Base-by-base conservation (phyloP, 2,888 invertebrate genomes). In the Andrena haemorrhoa region DNA sequence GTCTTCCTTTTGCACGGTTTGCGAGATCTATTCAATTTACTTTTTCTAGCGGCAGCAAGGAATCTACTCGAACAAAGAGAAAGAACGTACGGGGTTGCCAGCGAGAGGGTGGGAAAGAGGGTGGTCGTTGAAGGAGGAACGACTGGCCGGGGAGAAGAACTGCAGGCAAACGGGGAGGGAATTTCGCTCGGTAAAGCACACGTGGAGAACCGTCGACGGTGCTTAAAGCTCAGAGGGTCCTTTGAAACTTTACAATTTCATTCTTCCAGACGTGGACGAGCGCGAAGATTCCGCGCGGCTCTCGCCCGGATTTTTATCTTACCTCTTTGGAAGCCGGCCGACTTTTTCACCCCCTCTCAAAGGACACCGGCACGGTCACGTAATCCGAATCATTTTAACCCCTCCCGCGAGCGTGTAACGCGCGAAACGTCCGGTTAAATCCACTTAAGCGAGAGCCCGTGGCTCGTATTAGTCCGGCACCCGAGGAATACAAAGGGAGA, bases 161-260 rank as follows among this genome's bases (percentile, higher is more conserved):
- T 63, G 80, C 58, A 51, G 69, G 77, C 31, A 63, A 63, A 73
- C n/a, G 65, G 75, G 71, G 69, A 35, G 75, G 53, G 76, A 76
- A 75, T 86, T 82, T 80, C 80, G 74, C 81, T 79, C 56, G 76
- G 74, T 71, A 77, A 82, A 88, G 83, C 83, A 76, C 77, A 83
- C 84, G 81, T 74, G 77, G 80, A 80, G 87, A 86, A 80, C 84
- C 80, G 66, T 85, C 81, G 84, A 79, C 86, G 86, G 88, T 89
- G 86, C 89, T 90, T 88, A 87, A 87, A 90, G 89, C 88, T 87
- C 78, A 66, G 89, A 86, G 86, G 81, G 83, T 90, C 87, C 90
- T 89, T 90, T 90, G 89, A 88, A 90, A 90, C 89, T 90, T 89
- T 83, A 82, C 88, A 89, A 89, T 89, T 90, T 90, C 89, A 87